phyloP scores from a whole-genome alignment of 2,888 invertebrate genomes.

The Dexiosoma caninum region DNA sequence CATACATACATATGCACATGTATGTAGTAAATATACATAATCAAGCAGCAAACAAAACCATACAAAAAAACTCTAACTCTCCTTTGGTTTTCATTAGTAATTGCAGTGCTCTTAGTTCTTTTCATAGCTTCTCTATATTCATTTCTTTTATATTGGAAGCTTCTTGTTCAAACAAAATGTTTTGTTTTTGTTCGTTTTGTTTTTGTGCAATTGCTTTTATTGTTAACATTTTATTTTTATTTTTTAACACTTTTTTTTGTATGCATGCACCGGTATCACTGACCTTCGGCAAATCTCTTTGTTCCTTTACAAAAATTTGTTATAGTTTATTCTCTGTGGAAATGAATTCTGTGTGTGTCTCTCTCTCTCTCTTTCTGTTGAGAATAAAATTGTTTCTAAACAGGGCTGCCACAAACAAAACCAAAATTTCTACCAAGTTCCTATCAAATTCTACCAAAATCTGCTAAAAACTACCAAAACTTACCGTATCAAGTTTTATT shows the following conservation, averaged over 20 bases:
- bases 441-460: too few species aligned
- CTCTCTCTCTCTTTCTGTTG: too few species aligned
- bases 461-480: too few species aligned
- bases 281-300: slow-evolving; percentile 58
- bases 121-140: too few species aligned
- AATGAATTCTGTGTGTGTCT: too few species aligned
- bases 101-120: too few species aligned
- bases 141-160: not conserved
- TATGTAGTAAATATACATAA: not conserved
- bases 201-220: slow-evolving; percentile 9
- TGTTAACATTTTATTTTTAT: slow-evolving; percentile 4
- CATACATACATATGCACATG: too few species aligned
- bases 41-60: not conserved
- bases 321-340: too few species aligned
- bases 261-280: slow-evolving; percentile 60
- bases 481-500: too few species aligned
- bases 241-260: not conserved
- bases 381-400: not conserved
- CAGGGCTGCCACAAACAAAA: too few species aligned
- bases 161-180: not conserved
- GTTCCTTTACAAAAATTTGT: slow-evolving; percentile 21
- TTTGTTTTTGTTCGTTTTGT: not conserved
- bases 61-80: not conserved
- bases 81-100: not conserved
- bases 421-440: too few species aligned